Percentiles rank a stretch among this genome's conserved stretches.
Conservation (phyloP, 1,140 invertebrate genomes). For the Sycobia sp. region DNA sequence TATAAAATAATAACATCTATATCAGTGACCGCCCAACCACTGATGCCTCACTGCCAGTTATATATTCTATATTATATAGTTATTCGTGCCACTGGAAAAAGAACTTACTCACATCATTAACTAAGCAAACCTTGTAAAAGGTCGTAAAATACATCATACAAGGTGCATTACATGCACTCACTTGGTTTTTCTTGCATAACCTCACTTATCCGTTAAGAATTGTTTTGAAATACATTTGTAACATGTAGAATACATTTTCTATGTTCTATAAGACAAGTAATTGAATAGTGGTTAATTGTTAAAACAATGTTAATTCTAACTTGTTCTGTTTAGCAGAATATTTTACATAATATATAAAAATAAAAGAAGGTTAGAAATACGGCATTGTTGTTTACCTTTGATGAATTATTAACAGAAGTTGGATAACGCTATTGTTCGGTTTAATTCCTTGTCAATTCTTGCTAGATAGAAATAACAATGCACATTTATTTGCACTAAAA, state of each 20-base stretch:
- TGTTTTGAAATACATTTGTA: slow-evolving; percentile 31
- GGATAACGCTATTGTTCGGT: background rate
- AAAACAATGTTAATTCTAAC: slow-evolving; percentile 27
- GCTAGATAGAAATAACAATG: background rate
- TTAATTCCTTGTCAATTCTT: background rate
- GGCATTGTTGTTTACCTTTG: slow-evolving; percentile 24
- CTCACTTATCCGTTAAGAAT: slow-evolving; percentile 22
- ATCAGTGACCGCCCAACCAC: slow-evolving; percentile 11
- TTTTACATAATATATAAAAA: slow-evolving; percentile 22
- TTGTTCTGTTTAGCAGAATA: slow-evolving; percentile 18
- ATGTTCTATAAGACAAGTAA: slow-evolving; percentile 23
- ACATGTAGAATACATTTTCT: slow-evolving; percentile 26
- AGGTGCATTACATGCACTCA: background rate
- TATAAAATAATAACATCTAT: slow-evolving; percentile 15
- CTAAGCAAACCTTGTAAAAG: slow-evolving; percentile 7
- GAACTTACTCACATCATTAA: slow-evolving; percentile 11
- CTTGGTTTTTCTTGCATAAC: background rate
- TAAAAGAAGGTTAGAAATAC: slow-evolving; percentile 31
- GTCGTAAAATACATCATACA: slow-evolving; percentile 9
- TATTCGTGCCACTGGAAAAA: slow-evolving; percentile 12
- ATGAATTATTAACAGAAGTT: slow-evolving; percentile 6
- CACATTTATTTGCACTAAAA: background rate
- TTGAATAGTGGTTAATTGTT: slow-evolving; percentile 26
- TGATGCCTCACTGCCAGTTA: slow-evolving; percentile 30
- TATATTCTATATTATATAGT: slow-evolving; percentile 14